A percentile compares a stretch with the other conserved stretches of the same genome.
These are phyloP conservation scores for Dasyornis broadbenti DNA, from an alignment of 2,113 vertebrate genomes.

Conservation along the genomic window DNA sequence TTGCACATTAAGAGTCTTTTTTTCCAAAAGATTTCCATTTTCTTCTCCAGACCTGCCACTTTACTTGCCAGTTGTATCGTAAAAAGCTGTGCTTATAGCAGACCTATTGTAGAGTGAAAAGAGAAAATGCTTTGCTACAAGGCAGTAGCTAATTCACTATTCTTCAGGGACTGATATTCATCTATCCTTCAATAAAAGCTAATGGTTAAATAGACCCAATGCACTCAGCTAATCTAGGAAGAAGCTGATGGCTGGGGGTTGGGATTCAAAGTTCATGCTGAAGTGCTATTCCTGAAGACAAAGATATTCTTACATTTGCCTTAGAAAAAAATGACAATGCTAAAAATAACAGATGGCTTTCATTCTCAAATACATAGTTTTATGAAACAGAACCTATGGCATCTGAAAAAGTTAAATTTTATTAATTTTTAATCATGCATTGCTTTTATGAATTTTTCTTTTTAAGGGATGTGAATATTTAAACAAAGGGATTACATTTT, in stretches of 20 bases:
- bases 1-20: constrained; percentile 12
- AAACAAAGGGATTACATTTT: constrained; percentile 18
- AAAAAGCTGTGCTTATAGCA: constrained; percentile 63
- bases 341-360: constrained; percentile 8
- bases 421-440: constrained; percentile 8
- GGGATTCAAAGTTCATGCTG: constrained; percentile 55
- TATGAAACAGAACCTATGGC: not conserved
- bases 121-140: constrained; percentile 68
- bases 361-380: not conserved
- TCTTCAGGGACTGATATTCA: constrained; percentile 70
- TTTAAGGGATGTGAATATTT: constrained; percentile 33
- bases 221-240: constrained; percentile 73
- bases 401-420: not conserved
- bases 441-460: not conserved
- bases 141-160: constrained; percentile 70
- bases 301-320: constrained; percentile 48
- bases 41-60: constrained; percentile 43
- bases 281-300: constrained; percentile 43
- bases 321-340: constrained; percentile 40
- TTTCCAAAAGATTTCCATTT: constrained; percentile 61
- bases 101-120: constrained; percentile 59
- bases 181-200: constrained; percentile 73
- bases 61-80: constrained; percentile 48
- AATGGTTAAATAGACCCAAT: constrained; percentile 70
- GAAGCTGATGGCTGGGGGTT: constrained; percentile 57